Evolutionary conservation across 1,140 invertebrate species (phyloP), one percentile per base, ranked within the genome.

Genomic region (Hycleus phaleratus): DNA sequence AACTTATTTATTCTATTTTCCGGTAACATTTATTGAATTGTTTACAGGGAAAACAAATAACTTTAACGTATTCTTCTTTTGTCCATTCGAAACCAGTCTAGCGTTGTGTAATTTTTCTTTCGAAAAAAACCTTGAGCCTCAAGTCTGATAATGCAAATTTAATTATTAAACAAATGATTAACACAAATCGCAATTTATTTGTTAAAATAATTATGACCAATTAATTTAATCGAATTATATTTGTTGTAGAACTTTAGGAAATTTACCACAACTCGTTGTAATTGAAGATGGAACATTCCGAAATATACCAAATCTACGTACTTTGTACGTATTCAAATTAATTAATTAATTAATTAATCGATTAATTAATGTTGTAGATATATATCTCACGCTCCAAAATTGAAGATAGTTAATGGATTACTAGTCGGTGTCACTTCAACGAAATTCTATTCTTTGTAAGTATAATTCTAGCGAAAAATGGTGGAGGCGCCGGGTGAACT

Each of bases 361-460:
- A 49, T 12, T 50, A 50, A 0, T 18, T 46, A n/a, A 26, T 46
- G 10, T 40, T 11, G 11, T 1, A 46, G 79, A 59, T 78, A 81
- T 58, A 81, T 81, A 49, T 74, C 76, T 5, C 67, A 77, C 57
- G 77, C 76, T 2, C 78, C 77, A 10, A 74, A 77, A 59, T 57
- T 81, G 38, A 76, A 66, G 50, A 72, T 66, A 49, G 68, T 81
- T 4, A 52, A 71, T 44, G 66, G 68, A 12, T 56, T 72, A n/a
- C 55, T 78, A 61, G 57, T 77, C 65, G 64, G 71, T 60, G 72
- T 77, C 59, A 45, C 76, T 68, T 68, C 69, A 40, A 64, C 72
- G 58, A 65, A 77, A 65, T 74, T 80, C 69, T 62, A 69, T 65
- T 54, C 75, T 58, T 42, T 80, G 81, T 74, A 75, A 81, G 79